These are phyloP conservation scores for Dilophus febrilis DNA, from an alignment of 2,888 invertebrate genomes.

Conservation along the genomic window DNA sequence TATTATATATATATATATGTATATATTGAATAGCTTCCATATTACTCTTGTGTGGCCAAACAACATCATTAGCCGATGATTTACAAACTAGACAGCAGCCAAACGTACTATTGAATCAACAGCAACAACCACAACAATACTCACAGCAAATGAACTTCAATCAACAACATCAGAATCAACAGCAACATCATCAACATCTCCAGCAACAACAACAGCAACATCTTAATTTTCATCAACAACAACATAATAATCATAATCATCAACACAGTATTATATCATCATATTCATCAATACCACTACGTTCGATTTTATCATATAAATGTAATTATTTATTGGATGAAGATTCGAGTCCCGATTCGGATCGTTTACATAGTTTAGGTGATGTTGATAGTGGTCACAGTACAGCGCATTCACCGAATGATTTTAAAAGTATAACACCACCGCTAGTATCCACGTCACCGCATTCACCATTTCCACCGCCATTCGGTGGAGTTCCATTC, in stretches of 20 bases:
- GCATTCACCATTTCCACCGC: slow-evolving; percentile 42
- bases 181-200: slow-evolving; percentile 22
- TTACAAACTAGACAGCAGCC: slow-evolving; percentile 24
- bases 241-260: slow-evolving; percentile 18
- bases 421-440: slow-evolving; percentile 72
- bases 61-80: slow-evolving; percentile 54
- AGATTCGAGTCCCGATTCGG: slow-evolving; percentile 76
- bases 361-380: slow-evolving; percentile 53
- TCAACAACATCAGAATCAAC: slow-evolving; percentile 4
- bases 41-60: slow-evolving; percentile 40
- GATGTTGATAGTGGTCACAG: slow-evolving; percentile 83
- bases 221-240: background rate
- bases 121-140: slow-evolving; percentile 3
- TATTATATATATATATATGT: slow-evolving; percentile 12
- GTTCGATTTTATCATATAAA: slow-evolving; percentile 50
- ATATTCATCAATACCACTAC: slow-evolving; percentile 13
- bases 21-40: slow-evolving; percentile 40
- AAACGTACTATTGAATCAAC: no score
- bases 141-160: no score
- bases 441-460: slow-evolving; percentile 41
- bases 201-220: no score
- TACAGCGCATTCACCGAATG: slow-evolving; percentile 81
- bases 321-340: slow-evolving; percentile 60
- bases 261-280: background rate
- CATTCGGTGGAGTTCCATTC: slow-evolving; percentile 59